Conservation (phyloP, 1,140 invertebrate species). For the Gonatopus flavifemur region DNA sequence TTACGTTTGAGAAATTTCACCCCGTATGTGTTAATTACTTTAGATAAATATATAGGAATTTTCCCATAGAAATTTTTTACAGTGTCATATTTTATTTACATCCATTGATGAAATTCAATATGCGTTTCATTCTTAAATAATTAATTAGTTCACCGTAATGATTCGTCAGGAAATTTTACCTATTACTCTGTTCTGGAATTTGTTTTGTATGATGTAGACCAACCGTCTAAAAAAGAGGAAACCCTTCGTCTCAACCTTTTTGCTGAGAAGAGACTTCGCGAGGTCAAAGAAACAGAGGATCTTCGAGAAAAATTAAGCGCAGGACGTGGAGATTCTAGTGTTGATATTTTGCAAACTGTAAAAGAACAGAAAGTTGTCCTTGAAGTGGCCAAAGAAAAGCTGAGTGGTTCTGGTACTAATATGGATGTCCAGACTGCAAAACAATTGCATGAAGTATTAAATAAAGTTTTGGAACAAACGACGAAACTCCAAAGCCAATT, state of each 20-base stretch:
- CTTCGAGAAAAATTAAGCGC: slow-evolving; percentile 42
- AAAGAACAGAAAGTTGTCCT: slow-evolving; percentile 49
- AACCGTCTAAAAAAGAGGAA: slow-evolving; percentile 20
- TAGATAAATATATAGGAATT: too few species aligned
- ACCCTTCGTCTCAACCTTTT: slow-evolving; percentile 28
- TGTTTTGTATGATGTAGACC: too few species aligned
- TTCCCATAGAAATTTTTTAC: too few species aligned
- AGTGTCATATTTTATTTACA: too few species aligned
- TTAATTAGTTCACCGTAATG: too few species aligned
- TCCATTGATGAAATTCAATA: too few species aligned
- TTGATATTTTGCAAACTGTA: slow-evolving; percentile 41
- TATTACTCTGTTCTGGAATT: too few species aligned
- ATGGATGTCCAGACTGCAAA: slow-evolving; percentile 47
- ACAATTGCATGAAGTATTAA: slow-evolving; percentile 49
- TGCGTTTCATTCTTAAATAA: too few species aligned
- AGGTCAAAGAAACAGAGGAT: slow-evolving; percentile 34
- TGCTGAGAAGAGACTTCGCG: slow-evolving; percentile 40
- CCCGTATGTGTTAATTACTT: too few species aligned
- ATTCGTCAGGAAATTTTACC: too few species aligned
- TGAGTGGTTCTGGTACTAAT: slow-evolving; percentile 28
- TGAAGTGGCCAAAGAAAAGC: slow-evolving; percentile 46
- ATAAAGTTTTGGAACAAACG: slow-evolving; percentile 48
- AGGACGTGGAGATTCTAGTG: slow-evolving; percentile 27
- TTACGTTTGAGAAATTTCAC: too few species aligned
- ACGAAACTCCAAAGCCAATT: slow-evolving; percentile 51